Percentiles rank a stretch among this genome's conserved stretches.
Evolutionary conservation across 2,797 vertebrate species (phyloP).

Genomic region (Sebastes itinus): DNA sequence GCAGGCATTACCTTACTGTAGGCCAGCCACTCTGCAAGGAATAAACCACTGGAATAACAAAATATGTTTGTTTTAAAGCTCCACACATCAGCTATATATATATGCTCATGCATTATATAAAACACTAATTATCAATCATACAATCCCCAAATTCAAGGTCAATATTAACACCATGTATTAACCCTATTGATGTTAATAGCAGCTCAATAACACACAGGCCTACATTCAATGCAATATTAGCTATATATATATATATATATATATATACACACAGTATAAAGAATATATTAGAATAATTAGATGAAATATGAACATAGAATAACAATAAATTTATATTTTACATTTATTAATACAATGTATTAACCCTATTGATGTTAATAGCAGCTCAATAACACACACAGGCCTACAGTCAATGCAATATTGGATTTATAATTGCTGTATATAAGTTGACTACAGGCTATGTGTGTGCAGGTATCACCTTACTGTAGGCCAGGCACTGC

Average conservation of each 20-base stretch:
- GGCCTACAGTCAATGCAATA: not conserved
- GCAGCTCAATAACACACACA: not conserved
- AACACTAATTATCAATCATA: not conserved
- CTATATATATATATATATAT: no score
- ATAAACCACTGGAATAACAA: conserved; percentile 11
- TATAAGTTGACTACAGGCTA: not conserved
- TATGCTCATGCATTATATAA: not conserved
- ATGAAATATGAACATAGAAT: no score
- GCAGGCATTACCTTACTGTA: conserved; percentile 18
- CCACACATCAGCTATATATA: no score
- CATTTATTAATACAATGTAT: no score
- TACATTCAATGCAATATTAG: no score
- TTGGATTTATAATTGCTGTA: conserved; percentile 31
- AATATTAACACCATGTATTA: conserved; percentile 19
- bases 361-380: not conserved
- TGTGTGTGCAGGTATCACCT: not conserved
- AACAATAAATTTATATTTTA: no score
- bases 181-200: not conserved
- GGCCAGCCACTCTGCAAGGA: conserved; percentile 36
- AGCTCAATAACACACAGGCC: no score
- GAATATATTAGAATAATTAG: no score
- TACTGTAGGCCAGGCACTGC: conserved; percentile 34
- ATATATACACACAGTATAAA: no score
- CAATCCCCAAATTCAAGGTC: conserved; percentile 46
- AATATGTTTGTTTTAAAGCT: not conserved